phyloP scores from a whole-genome alignment of 1,140 invertebrate species.

The Brachionus paranguensis region DNA sequence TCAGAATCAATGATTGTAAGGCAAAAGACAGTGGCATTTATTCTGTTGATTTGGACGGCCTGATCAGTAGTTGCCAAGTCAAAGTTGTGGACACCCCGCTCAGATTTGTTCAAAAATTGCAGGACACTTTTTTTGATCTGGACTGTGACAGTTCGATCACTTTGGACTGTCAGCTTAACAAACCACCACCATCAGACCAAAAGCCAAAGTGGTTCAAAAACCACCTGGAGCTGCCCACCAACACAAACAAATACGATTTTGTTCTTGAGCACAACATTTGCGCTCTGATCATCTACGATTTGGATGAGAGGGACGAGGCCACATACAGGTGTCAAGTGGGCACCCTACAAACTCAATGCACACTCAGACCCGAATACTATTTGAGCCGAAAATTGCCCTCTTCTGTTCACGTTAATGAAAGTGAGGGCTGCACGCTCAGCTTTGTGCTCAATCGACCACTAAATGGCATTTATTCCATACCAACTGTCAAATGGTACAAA shows the following conservation, averaged over 20 bases:
- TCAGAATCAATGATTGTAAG: conserved; percentile 22
- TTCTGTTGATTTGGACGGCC: conserved; percentile 21
- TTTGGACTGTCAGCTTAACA: conserved; percentile 13
- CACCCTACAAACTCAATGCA: background rate
- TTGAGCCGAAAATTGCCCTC: background rate
- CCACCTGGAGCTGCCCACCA: background rate
- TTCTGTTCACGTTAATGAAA: background rate
- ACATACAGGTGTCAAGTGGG: background rate
- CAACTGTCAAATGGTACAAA: conserved; percentile 25
- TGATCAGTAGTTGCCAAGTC: background rate
- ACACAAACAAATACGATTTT: conserved; percentile 30
- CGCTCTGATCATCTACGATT: conserved; percentile 38
- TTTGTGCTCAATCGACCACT: background rate
- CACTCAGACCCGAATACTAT: background rate
- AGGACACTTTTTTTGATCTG: conserved; percentile 5
- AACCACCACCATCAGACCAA: background rate
- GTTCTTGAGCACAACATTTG: conserved; percentile 23
- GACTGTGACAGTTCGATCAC: background rate
- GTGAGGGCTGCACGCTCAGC: background rate
- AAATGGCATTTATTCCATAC: background rate
- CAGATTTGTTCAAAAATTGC: conserved; percentile 11
- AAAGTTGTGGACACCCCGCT: background rate
- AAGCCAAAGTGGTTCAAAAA: conserved; percentile 36
- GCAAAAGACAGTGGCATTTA: background rate
- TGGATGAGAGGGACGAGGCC: conserved; percentile 3